Evolutionary conservation across 2,888 invertebrate species (phyloP).

Genomic region (Stictocephala bisonia): DNA sequence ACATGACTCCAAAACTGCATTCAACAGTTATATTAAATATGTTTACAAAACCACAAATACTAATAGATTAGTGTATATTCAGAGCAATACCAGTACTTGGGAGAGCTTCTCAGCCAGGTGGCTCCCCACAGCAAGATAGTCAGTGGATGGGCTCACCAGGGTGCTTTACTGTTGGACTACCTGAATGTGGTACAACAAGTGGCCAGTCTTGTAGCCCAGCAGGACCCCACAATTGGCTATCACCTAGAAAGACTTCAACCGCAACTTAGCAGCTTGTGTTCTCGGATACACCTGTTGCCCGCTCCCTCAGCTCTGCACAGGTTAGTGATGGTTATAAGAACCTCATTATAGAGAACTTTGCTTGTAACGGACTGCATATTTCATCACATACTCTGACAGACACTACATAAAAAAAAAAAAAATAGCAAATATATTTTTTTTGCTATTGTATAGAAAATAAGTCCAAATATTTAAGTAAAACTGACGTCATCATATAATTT

Average conservation of each 20-base stretch:
- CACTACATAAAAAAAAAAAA: too few relatives aligned
- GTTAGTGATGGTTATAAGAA: too few relatives aligned
- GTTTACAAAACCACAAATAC: too few relatives aligned
- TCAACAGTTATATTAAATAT: constrained; percentile 39
- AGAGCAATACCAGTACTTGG: constrained; percentile 77
- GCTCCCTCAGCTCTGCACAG: constrained; percentile 68
- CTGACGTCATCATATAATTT: too few relatives aligned
- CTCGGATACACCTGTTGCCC: constrained; percentile 66
- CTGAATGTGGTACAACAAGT: constrained; percentile 70
- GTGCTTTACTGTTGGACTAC: constrained; percentile 78
- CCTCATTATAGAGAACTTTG: too few relatives aligned
- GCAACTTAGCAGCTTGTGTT: constrained; percentile 67
- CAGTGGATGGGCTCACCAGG: constrained; percentile 77
- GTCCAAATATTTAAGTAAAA: too few relatives aligned
- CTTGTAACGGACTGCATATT: too few relatives aligned
- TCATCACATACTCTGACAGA: too few relatives aligned
- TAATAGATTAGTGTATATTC: too few relatives aligned
- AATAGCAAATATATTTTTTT: too few relatives aligned
- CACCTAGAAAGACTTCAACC: constrained; percentile 68
- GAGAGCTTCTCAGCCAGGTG: constrained; percentile 71
- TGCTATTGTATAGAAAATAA: too few relatives aligned
- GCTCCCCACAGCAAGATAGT: constrained; percentile 63
- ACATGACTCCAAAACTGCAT: too few relatives aligned
- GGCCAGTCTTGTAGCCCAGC: constrained; percentile 66
- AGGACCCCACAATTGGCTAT: constrained; percentile 62